These are phyloP conservation scores for Trissolcus basalis DNA, from an alignment of 1,140 invertebrate genomes.

Conservation along the genomic window DNA sequence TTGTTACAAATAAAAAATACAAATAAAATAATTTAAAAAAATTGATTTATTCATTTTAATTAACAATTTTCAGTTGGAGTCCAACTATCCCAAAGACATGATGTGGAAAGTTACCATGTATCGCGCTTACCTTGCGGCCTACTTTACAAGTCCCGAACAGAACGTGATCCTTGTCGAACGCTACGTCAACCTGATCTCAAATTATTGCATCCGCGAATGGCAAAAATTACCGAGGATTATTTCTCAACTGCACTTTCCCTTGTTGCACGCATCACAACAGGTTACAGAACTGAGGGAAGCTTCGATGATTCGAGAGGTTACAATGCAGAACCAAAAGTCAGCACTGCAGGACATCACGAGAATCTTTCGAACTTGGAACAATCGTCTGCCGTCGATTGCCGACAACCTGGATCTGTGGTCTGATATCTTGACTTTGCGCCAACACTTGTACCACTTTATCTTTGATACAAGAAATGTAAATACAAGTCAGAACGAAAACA, in stretches of 20 bases:
- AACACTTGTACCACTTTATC: constrained; percentile 97
- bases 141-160: constrained; percentile 90
- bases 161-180: constrained; percentile 88
- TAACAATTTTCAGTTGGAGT: constrained; percentile 81
- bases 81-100: constrained; percentile 93
- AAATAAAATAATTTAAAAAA: too few species aligned
- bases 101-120: constrained; percentile 93
- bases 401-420: constrained; percentile 98
- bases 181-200: constrained; percentile 92
- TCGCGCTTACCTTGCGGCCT: constrained; percentile 92
- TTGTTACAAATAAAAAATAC: too few species aligned
- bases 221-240: constrained; percentile 92
- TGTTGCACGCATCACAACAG: constrained; percentile 92
- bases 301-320: constrained; percentile 92
- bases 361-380: constrained; percentile 98
- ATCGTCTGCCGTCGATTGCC: constrained; percentile 92
- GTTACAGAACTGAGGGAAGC: constrained; percentile 98
- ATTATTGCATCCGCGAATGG: constrained; percentile 95
- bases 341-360: constrained; percentile 97
- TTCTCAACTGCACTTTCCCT: constrained; percentile 92
- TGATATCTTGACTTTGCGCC: constrained; percentile 98
- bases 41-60: background rate
- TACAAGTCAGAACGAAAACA: constrained; percentile 82
- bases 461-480: constrained; percentile 87
- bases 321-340: constrained; percentile 87